Base-by-base conservation (phyloP, 35 echinoderm and acorn worm species). In the Heliocidaris erythrogramma region DNA sequence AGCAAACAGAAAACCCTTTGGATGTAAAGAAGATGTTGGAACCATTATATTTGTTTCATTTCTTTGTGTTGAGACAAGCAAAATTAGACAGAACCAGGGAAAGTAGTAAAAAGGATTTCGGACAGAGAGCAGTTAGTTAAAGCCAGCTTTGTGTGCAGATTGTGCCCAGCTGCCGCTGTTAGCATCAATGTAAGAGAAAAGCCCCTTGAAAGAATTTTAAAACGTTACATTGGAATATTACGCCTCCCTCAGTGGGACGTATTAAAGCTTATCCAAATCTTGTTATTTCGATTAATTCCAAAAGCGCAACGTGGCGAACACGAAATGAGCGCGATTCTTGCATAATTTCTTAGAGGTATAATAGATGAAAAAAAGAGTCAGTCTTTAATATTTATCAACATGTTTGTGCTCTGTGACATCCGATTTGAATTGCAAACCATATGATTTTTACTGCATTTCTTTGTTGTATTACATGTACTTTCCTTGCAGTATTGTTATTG, bases 151-250 rank as follows among this genome's bases (percentile, higher is more conserved):
- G 65, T 78, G 3, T 78, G 65, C 17, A n/a, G 65, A 78, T 78
- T 89, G 87, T 89, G 87, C 31, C 2, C 87, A 89, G 87, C 87
- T 89, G 87, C 87, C 47, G 87, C 87, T 89, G 31, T 89, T 31
- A 89, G 16, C 12, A 24, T 89, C 87, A 89, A 78, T 56, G 52
- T 14, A 78, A 78, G 21, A 2, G 21, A 24, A 21, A 27, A 78
- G 27, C n/a, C 7, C 65, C 35, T n/a, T 5, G 35, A 78, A n/a
- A 78, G 27, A 7, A 78, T 78, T 4, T 78, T n/a, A 7, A 78
- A 78, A 29, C 7, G 21, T 78, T n/a, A n/a, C 7, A 78, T 18
- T 7, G 65, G 21, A 90, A 35, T 90, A 24, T 21, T 27, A 90
- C 35, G 32, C 5, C 32, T 6, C 27, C 7, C 65, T 78, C 65